phyloP scores from a whole-genome alignment of 1,140 invertebrate species.

The Asbolus verrucosus region DNA sequence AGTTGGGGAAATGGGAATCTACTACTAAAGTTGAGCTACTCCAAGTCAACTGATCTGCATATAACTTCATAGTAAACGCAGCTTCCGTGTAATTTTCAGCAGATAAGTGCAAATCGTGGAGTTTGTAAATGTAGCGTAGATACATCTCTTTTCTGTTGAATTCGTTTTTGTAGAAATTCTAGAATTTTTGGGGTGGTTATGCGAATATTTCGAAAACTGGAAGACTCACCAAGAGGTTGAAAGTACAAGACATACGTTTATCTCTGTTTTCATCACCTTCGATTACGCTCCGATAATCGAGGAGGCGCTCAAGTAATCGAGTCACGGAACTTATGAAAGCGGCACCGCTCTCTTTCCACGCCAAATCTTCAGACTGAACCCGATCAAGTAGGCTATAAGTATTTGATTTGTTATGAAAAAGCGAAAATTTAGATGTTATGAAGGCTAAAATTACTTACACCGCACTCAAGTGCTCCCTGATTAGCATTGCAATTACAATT shows the following conservation, averaged over 20 bases:
- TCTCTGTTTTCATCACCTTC: slow-evolving; percentile 93
- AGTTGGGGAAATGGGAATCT: slow-evolving; percentile 75
- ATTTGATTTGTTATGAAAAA: background rate
- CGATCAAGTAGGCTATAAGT: slow-evolving; percentile 82
- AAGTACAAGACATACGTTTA: slow-evolving; percentile 96
- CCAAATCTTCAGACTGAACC: slow-evolving; percentile 85
- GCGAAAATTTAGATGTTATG: background rate
- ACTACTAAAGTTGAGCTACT: slow-evolving; percentile 76
- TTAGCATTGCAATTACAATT: slow-evolving; percentile 33
- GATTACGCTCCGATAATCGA: slow-evolving; percentile 94
- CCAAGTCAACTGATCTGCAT: slow-evolving; percentile 93
- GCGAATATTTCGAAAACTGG: slow-evolving; percentile 12
- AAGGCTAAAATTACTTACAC: slow-evolving; percentile 77
- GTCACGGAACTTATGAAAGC: slow-evolving; percentile 94
- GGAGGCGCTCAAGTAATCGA: slow-evolving; percentile 84
- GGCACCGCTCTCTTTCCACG: slow-evolving; percentile 90
- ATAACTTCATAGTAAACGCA: slow-evolving; percentile 93
- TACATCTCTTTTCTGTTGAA: slow-evolving; percentile 98
- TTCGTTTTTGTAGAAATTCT: slow-evolving; percentile 98
- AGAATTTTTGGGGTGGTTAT: slow-evolving; percentile 63
- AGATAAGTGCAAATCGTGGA: slow-evolving; percentile 92
- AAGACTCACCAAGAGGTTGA: slow-evolving; percentile 86
- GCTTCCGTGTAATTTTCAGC: slow-evolving; percentile 97
- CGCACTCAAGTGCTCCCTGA: slow-evolving; percentile 90
- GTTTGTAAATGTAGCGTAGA: slow-evolving; percentile 95